phyloP scores from a whole-genome alignment of 1,140 invertebrate species.

The Sminthurides bifidus region DNA sequence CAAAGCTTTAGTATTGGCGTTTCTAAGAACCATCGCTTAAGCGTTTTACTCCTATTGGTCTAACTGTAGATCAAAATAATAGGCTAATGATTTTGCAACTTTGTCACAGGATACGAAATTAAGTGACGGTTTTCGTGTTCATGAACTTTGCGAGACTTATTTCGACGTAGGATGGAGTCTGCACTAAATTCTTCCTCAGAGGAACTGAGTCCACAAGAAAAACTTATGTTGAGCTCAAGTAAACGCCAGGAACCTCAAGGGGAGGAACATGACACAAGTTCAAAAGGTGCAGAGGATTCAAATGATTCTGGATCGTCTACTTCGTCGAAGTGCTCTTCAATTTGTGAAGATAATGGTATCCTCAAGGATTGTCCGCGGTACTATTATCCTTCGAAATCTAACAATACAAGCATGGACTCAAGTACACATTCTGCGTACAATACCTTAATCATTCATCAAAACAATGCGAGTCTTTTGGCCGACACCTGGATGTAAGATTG shows the following conservation, averaged over 20 bases:
- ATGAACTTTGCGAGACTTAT: too few species aligned
- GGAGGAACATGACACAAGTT: conserved; percentile 48
- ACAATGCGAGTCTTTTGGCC: conserved; percentile 31
- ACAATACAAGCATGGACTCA: conserved; percentile 30
- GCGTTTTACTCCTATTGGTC: too few species aligned
- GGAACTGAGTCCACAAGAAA: conserved; percentile 73
- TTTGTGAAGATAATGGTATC: conserved; percentile 11
- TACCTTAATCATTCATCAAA: conserved; percentile 36
- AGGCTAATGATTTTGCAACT: too few species aligned
- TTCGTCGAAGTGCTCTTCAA: neutral
- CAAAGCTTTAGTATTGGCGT: too few species aligned
- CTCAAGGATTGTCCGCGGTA: conserved; percentile 2
- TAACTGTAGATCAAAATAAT: too few species aligned
- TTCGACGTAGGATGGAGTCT: conserved; percentile 17
- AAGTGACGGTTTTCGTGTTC: too few species aligned
- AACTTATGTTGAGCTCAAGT: conserved; percentile 67
- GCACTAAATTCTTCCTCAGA: conserved; percentile 54
- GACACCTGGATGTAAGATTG: conserved; percentile 32
- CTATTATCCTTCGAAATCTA: conserved; percentile 12
- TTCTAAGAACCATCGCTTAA: too few species aligned
- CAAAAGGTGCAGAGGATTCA: neutral
- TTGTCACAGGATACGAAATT: too few species aligned
- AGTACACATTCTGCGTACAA: conserved; percentile 33
- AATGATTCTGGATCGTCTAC: neutral
- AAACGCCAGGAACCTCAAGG: conserved; percentile 82